These are phyloP conservation scores for Fopius arisanus DNA, from an alignment of 1,140 invertebrate genomes.

Conservation along the genomic window DNA sequence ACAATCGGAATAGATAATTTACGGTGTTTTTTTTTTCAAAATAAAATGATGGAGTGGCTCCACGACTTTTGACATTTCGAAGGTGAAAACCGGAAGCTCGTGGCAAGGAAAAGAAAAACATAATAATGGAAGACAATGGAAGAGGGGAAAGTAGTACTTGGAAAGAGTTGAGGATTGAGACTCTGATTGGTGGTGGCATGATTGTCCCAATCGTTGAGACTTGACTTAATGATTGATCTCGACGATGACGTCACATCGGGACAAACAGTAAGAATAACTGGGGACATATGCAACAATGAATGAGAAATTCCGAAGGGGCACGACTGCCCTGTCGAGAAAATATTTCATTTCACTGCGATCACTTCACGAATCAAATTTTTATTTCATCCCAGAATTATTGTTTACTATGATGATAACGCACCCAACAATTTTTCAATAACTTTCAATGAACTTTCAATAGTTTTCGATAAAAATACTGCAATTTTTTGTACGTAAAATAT, in stretches of 20 bases:
- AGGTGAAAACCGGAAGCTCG: background rate
- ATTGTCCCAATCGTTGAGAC: constrained; percentile 62
- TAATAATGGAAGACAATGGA: constrained; percentile 15
- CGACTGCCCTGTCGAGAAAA: too few relatives aligned
- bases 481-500: too few relatives aligned
- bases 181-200: constrained; percentile 50
- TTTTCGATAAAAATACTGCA: too few relatives aligned
- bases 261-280: background rate
- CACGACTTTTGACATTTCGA: background rate
- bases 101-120: background rate
- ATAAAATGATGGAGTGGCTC: background rate
- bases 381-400: too few relatives aligned
- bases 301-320: background rate
- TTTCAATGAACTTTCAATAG: too few relatives aligned
- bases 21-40: too few relatives aligned
- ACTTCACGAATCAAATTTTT: too few relatives aligned
- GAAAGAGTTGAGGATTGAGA: constrained; percentile 22
- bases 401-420: too few relatives aligned
- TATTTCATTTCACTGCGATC: too few relatives aligned
- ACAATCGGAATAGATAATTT: too few relatives aligned
- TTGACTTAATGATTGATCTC: constrained; percentile 63
- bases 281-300: background rate
- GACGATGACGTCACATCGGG: constrained; percentile 51
- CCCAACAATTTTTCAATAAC: too few relatives aligned
- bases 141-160: constrained; percentile 25